Base-by-base conservation (phyloP, 37 sponge, comb jelly and placozoan genomes). In the Oscarella lobularis region DNA sequence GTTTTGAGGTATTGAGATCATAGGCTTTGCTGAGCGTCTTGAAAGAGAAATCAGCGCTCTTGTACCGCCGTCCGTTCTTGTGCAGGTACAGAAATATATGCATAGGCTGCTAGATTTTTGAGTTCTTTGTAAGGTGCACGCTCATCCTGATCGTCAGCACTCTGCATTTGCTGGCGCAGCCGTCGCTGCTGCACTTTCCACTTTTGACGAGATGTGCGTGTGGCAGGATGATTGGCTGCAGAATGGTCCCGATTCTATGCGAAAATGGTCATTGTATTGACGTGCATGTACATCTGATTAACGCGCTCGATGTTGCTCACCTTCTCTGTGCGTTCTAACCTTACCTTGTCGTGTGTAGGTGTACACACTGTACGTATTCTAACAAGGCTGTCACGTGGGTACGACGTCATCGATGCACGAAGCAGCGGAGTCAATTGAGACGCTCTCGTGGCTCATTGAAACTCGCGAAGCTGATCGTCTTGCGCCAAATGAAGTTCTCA, bases 131-230 rank as follows among this genome's bases (percentile, higher is more conserved):
- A 70, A 87, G 34, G 80, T 91, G 6, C 92, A 87, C 48, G 83
- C 75, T 38, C 66, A 74, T 5, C 79, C 76, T 32, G 66, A 79
- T 14, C 79, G 87, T 2, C 73, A 87, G 0, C 88, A 91, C 40
- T 85, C 92, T 34, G 88, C 92, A 1, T 91, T 80, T 66, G 66
- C 82, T 33, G 92, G 92, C 5, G 88, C 83, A 34, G 73, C 81
- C 31, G 81, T 91, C 14, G 41, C 86, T 33, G 85, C 88, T 27
- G 74, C 88, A 30, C 76, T 91, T 0, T 38, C 72, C 9, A 85
- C 79, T 3, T 91, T 91, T 66, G 74, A 76, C 0, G 68, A 76
- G 30, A 67, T 72, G 35, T 68, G 87, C 38, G 77, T 91, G 1
- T 74, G 77, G 4, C 34, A 38, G 36, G 85, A 88, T 1, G 82